Evolutionary conservation across 2,113 vertebrate species (phyloP).

Genomic region (Anolis carolinensis): DNA sequence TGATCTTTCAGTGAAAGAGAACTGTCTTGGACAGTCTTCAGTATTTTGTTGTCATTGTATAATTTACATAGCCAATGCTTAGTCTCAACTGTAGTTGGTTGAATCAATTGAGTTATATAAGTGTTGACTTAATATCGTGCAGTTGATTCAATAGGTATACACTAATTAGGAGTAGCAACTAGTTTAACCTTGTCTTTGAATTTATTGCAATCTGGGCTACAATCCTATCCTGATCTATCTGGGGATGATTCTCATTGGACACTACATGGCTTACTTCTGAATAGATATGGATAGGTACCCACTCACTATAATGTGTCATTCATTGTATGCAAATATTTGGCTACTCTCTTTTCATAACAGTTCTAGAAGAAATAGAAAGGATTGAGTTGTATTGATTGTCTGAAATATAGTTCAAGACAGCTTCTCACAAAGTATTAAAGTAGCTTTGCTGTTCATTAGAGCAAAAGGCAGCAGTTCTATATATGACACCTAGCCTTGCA

Average conservation of each 20-base stretch:
- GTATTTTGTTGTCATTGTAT: not conserved
- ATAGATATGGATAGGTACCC: not conserved
- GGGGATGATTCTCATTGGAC: not conserved
- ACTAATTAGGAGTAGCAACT: too few species aligned
- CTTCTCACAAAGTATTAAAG: constrained; percentile 52
- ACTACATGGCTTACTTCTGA: not conserved
- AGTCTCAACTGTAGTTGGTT: too few species aligned
- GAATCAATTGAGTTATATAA: too few species aligned
- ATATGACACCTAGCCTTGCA: not conserved
- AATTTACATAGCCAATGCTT: not conserved
- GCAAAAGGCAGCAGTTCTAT: constrained; percentile 33
- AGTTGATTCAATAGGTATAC: too few species aligned
- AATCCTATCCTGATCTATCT: not conserved
- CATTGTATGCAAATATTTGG: constrained; percentile 7
- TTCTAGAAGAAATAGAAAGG: constrained; percentile 45
- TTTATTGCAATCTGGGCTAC: not conserved
- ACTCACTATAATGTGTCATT: constrained; percentile 31
- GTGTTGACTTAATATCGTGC: too few species aligned
- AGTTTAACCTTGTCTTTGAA: not conserved
- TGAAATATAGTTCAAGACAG: constrained; percentile 49
- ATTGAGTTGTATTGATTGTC: constrained; percentile 54
- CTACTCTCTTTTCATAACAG: constrained; percentile 46
- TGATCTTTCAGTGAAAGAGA: constrained; percentile 15
- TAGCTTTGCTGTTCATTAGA: constrained; percentile 42
- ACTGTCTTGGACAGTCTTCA: constrained; percentile 26